Evolutionary conservation across 2,113 vertebrate genomes (phyloP).

Genomic region (Tretioscincus oriximinensis): DNA sequence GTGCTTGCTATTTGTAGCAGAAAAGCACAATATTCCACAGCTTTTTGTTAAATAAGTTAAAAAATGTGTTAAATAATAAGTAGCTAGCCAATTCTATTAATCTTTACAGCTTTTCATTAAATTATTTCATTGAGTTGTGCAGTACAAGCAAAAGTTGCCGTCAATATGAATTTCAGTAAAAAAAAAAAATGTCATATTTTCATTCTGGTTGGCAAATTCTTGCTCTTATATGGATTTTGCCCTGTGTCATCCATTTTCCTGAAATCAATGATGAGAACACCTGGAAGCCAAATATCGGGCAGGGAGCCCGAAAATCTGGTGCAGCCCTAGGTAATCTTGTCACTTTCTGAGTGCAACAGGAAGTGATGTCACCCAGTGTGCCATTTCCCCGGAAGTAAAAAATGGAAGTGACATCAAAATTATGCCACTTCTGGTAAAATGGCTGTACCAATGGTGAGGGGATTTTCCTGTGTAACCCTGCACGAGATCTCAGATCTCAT

Average conservation of each 20-base stretch:
- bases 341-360: too few species aligned
- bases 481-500: too few species aligned
- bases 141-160: constrained; percentile 4
- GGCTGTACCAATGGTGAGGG: too few species aligned
- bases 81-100: constrained; percentile 1
- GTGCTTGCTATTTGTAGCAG: background rate
- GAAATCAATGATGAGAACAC: background rate
- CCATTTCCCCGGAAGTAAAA: too few species aligned
- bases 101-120: constrained; percentile 12
- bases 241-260: constrained; percentile 25
- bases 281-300: too few species aligned
- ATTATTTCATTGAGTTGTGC: constrained; percentile 35
- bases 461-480: too few species aligned
- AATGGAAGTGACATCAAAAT: too few species aligned
- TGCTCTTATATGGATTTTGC: constrained; percentile 30
- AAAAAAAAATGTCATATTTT: constrained; percentile 14
- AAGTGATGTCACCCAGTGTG: too few species aligned
- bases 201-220: constrained; percentile 28
- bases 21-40: constrained; percentile 24
- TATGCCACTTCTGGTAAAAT: too few species aligned
- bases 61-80: constrained; percentile 17
- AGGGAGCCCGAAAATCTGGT: too few species aligned
- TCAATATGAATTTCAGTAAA: constrained; percentile 16
- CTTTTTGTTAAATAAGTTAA: constrained; percentile 19
- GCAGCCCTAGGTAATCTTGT: too few species aligned